These are phyloP conservation scores for Acanthurus tractus DNA, from an alignment of 2,797 vertebrate genomes.

Conservation along the genomic window DNA sequence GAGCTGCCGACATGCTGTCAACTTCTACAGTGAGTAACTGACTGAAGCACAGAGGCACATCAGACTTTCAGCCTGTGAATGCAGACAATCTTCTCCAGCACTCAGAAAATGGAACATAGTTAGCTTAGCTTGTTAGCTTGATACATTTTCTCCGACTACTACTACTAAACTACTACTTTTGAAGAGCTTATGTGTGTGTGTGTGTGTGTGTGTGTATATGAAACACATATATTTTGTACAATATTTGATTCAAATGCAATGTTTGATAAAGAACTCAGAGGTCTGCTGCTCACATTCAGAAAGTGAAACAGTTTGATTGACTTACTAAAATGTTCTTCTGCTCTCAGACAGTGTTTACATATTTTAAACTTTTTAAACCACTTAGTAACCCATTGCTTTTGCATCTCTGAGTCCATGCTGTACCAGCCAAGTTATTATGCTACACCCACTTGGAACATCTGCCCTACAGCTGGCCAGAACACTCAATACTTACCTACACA, in stretches of 20 bases:
- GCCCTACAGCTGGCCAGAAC: constrained; percentile 45
- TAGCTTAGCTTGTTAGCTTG: no score
- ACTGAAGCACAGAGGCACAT: neutral
- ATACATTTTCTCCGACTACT: no score
- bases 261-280: neutral
- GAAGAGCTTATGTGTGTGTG: neutral
- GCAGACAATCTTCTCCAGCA: neutral
- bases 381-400: constrained; percentile 2
- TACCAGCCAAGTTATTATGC: constrained; percentile 33
- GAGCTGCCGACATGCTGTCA: neutral
- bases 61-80: neutral
- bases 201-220: neutral
- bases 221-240: no score
- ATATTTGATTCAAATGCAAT: no score
- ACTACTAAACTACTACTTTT: no score
- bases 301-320: neutral
- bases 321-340: neutral
- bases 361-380: constrained; percentile 17
- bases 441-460: constrained; percentile 39
- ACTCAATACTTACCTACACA: constrained; percentile 40
- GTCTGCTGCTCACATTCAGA: neutral
- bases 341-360: neutral
- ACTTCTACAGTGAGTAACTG: neutral
- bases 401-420: neutral
- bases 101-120: no score